These are phyloP conservation scores for Anguilla japonica DNA, from an alignment of 2,113 vertebrate species.

Conservation along the genomic window DNA sequence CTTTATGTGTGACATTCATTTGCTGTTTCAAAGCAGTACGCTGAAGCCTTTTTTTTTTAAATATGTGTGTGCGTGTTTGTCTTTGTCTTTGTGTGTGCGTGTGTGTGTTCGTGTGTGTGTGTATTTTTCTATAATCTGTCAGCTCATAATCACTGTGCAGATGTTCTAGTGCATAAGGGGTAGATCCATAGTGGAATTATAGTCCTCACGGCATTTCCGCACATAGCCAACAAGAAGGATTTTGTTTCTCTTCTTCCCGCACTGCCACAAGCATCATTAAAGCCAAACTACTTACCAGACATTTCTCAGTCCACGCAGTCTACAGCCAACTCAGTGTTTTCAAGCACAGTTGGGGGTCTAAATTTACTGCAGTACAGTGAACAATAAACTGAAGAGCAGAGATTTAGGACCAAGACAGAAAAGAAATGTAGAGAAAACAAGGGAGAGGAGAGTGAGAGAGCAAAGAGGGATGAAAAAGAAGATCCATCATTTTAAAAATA, in stretches of 20 bases:
- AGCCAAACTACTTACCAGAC: not conserved
- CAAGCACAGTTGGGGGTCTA: not conserved
- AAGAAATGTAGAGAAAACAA: too few species aligned
- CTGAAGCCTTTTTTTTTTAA: too few species aligned
- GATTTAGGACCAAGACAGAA: not conserved
- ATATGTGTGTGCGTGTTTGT: not conserved
- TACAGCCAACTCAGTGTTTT: not conserved
- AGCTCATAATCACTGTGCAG: constrained; percentile 28
- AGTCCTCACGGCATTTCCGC: not conserved
- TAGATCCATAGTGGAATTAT: not conserved
- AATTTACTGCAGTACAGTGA: constrained; percentile 1
- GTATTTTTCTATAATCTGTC: constrained; percentile 30
- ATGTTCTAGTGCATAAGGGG: constrained; percentile 11
- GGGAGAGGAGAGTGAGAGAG: not conserved
- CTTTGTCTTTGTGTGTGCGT: constrained; percentile 2
- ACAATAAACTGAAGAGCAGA: constrained; percentile 32
- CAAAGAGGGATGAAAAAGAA: constrained; percentile 38
- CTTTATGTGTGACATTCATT: not conserved
- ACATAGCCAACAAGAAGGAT: not conserved
- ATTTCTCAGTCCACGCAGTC: not conserved
- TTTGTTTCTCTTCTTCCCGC: not conserved
- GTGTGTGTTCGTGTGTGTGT: not conserved
- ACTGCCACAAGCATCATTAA: not conserved
- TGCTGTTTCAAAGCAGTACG: not conserved
- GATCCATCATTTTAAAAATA: constrained; percentile 45